Evolutionary conservation across 2,113 vertebrate species (phyloP), one percentile per base, ranked within the genome.

Genomic region (Bufo gargarizans): DNA sequence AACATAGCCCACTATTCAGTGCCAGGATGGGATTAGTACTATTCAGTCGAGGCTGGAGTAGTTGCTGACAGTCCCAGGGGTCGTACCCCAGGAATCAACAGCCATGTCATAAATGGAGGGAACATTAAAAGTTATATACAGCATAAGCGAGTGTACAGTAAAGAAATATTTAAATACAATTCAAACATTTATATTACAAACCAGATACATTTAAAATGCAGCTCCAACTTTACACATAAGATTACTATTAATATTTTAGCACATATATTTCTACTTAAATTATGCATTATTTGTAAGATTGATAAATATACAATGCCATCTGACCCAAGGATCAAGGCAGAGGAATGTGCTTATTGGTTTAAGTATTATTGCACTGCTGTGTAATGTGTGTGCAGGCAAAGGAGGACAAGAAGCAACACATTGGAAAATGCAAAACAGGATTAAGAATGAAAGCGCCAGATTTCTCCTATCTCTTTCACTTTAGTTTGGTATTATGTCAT

Each of bases 401-500:
- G 17, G 47, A 69, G 47, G 81, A 83, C 61, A 22, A 69, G 47
- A 14, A 22, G 61, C 63, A 53, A 83, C 17, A 53, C 43, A 82
- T 47, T 67, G n/a, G 3, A 69, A 83, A 84, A 84, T 53, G 63
- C 61, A 33, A 69, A 84, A 84, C n/a, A 71, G 19, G 50, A 69
- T 69, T 84, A 22, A 84, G 59, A 65, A 65, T 65, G 16, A 82
- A 82, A 65, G 80, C 43, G 19, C 58, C 80, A 84, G 82, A 84
- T 86, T 33, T 86, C 72, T 63, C 20, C 14, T 86, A 77, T 77
- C 56, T 78, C 69, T 78, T 86, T 77, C 45, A 65, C 59, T 77
- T 65, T 55, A 78, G 74, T 77, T 65, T 77, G 67, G 74, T 72
- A 85, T 85, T 74, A 76, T 86, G 74, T 65, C 76, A 79, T 86